A percentile compares a stretch with the other conserved stretches of the same genome.
These are phyloP conservation scores for Romanogobio albipinnatus DNA, from an alignment of 2,113 vertebrate genomes.

Conservation along the genomic window DNA sequence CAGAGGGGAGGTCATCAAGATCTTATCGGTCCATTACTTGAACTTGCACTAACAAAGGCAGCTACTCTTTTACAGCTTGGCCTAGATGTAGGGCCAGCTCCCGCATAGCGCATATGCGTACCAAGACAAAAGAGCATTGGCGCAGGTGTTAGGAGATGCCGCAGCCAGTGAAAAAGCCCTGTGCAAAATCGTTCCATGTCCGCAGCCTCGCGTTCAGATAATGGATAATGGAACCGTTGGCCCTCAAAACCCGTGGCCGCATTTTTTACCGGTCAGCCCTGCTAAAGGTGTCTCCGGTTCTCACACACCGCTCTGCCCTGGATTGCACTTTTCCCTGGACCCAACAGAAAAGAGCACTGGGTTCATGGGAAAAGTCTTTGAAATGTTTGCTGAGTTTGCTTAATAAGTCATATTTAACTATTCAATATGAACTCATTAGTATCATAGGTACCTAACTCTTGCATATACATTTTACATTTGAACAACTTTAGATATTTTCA, in stretches of 20 bases:
- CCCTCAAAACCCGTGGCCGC: slow-evolving; percentile 45
- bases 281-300: slow-evolving; percentile 45
- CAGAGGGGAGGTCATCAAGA: slow-evolving; percentile 65
- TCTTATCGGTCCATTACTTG: slow-evolving; percentile 74
- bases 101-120: slow-evolving; percentile 56
- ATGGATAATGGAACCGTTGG: slow-evolving; percentile 39
- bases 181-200: slow-evolving; percentile 57
- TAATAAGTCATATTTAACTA: not conserved
- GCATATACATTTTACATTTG: not conserved
- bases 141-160: slow-evolving; percentile 73
- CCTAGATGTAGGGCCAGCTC: slow-evolving; percentile 61
- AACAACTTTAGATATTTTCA: not conserved
- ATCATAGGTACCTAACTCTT: not conserved
- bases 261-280: slow-evolving; percentile 52
- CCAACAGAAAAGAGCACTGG: slow-evolving; percentile 3
- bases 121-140: slow-evolving; percentile 64
- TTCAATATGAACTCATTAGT: not conserved
- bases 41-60: slow-evolving; percentile 68
- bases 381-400: not conserved
- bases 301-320: slow-evolving; percentile 50
- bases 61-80: slow-evolving; percentile 60
- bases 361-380: not conserved
- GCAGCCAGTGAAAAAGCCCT: slow-evolving; percentile 55
- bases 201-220: slow-evolving; percentile 48
- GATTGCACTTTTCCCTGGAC: slow-evolving; percentile 17